phyloP scores from a whole-genome alignment of 2,797 vertebrate genomes.

The Lagorchestes hirsutus region DNA sequence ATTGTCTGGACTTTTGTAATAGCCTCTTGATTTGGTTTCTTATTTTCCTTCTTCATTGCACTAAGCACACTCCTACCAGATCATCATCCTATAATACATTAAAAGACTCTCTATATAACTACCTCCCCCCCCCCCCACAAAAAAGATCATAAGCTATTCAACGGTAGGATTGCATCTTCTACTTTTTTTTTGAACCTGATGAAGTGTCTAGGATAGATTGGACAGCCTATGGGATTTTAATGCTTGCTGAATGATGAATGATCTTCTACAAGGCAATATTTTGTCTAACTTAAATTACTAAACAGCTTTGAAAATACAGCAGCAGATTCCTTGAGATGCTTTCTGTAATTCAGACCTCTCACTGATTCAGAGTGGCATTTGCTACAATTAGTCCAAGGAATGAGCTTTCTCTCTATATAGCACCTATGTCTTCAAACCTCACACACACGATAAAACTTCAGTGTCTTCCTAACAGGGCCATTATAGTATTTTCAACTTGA shows the following conservation, averaged over 20 bases:
- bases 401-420: slow-evolving; percentile 23
- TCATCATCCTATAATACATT: not conserved
- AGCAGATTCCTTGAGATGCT: not conserved
- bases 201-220: not conserved
- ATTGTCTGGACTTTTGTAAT: not conserved
- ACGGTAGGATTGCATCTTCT: not conserved
- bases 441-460: not conserved
- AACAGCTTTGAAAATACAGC: not conserved
- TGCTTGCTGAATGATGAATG: not conserved
- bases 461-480: not conserved
- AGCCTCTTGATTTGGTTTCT: too few species aligned
- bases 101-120: not conserved
- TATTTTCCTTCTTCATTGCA: not conserved
- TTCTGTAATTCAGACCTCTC: not conserved
- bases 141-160: not conserved
- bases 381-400: not conserved
- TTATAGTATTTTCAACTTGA: slow-evolving; percentile 35
- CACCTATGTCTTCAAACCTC: not conserved
- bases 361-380: not conserved
- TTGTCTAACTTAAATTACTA: not conserved
- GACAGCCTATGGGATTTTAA: not conserved
- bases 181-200: not conserved
- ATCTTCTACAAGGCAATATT: not conserved
- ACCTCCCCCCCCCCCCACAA: not conserved
- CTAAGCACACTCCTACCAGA: not conserved